These are phyloP conservation scores for Ochotona curzoniae DNA, from an alignment of 2,113 vertebrate species.

Conservation along the genomic window DNA sequence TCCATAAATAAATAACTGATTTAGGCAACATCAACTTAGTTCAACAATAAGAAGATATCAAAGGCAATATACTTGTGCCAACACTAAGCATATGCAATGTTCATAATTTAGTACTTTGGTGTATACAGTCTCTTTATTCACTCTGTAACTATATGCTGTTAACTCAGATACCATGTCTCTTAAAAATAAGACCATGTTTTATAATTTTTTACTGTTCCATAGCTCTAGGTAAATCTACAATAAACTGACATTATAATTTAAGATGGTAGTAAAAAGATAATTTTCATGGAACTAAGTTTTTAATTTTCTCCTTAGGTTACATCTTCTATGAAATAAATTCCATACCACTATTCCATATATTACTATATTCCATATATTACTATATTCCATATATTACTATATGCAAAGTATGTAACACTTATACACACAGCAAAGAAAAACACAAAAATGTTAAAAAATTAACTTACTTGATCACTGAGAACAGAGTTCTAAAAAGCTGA, in stretches of 20 bases:
- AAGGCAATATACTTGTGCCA: neutral
- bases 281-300: conserved; percentile 25
- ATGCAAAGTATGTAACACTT: neutral
- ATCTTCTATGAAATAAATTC: conserved; percentile 39
- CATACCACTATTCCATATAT: conserved; percentile 1
- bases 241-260: neutral
- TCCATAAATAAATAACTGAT: neutral
- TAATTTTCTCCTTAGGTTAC: conserved; percentile 5
- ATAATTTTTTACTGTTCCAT: neutral
- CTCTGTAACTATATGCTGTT: neutral
- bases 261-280: neutral
- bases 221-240: neutral
- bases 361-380: neutral
- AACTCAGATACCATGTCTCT: neutral
- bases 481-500: conserved; percentile 99
- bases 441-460: conserved; percentile 48
- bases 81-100: neutral
- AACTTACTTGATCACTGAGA: conserved; percentile 99
- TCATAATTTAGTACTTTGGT: neutral
- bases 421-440: conserved; percentile 54
- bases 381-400: neutral
- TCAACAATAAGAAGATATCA: conserved; percentile 3
- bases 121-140: neutral
- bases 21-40: neutral
- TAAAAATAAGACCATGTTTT: neutral